A percentile compares a stretch with the other conserved stretches of the same genome.
Evolutionary conservation across 2,113 vertebrate genomes (phyloP).

Genomic region (Nestor notabilis): DNA sequence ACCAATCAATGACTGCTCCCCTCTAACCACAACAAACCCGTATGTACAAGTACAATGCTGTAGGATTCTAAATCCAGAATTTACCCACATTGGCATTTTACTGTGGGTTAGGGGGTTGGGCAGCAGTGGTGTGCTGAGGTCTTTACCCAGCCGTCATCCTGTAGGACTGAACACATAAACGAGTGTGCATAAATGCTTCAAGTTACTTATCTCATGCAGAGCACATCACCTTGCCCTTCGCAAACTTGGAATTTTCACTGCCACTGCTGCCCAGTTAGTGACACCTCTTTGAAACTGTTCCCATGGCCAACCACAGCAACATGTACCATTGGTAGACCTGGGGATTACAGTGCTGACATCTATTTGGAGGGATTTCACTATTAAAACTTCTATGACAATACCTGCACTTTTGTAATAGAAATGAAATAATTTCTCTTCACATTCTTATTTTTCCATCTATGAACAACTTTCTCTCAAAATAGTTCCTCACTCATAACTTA

Average conservation of each 20-base stretch:
- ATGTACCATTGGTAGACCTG: rapidly evolving
- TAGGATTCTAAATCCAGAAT: not conserved
- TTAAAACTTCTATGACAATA: not conserved
- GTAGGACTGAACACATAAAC: not conserved
- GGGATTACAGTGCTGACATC: not conserved
- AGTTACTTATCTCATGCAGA: not conserved
- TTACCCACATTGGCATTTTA: not conserved
- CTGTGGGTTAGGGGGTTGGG: not conserved
- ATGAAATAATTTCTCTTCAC: not conserved
- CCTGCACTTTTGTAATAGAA: not conserved
- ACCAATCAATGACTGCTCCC: not conserved
- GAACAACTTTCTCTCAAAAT: not conserved
- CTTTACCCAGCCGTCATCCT: not conserved
- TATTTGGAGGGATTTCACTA: not conserved
- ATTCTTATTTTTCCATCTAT: not conserved
- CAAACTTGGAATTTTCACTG: not conserved
- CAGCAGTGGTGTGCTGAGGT: not conserved
- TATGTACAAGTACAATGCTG: not conserved
- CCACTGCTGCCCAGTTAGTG: not conserved
- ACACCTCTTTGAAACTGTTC: not conserved
- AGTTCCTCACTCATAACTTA: not conserved
- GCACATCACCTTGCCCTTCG: not conserved
- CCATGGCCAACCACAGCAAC: not conserved
- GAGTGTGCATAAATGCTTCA: not conserved
- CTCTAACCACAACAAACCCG: rapidly evolving